These are phyloP conservation scores for Oceanodroma tethys DNA, from an alignment of 2,113 vertebrate genomes.

Conservation along the genomic window DNA sequence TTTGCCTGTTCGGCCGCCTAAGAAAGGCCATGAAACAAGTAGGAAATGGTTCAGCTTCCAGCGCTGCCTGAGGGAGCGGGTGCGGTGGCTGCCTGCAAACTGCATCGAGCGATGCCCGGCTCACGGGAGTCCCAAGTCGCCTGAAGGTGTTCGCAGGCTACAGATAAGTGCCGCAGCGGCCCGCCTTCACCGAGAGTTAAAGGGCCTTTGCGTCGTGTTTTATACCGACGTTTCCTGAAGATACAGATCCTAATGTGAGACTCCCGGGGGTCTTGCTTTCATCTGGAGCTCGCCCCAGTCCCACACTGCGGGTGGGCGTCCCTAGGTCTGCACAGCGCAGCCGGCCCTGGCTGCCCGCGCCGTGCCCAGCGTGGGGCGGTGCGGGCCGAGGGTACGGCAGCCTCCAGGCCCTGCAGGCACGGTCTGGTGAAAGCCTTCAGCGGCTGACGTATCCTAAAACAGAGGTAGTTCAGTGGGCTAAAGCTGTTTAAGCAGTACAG, in stretches of 20 bases:
- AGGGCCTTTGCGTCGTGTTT: too few species aligned
- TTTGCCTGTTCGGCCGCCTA: fast-evolving
- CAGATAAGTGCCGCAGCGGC: not conserved
- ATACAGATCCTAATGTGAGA: too few species aligned
- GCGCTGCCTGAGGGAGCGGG: not conserved
- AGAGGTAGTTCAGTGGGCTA: not conserved
- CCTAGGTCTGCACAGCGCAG: not conserved
- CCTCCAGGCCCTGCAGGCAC: not conserved
- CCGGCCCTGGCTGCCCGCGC: fast-evolving
- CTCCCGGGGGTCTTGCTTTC: too few species aligned
- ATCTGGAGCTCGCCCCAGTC: too few species aligned
- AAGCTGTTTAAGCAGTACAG: not conserved
- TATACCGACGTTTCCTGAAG: too few species aligned
- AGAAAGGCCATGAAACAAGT: not conserved
- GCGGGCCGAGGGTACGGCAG: too few species aligned
- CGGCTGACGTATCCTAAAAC: fast-evolving
- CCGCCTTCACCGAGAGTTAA: fast-evolving
- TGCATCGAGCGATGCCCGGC: fast-evolving
- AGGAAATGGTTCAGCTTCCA: not conserved
- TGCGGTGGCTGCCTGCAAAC: fast-evolving
- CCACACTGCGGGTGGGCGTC: too few species aligned
- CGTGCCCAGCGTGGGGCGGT: fast-evolving
- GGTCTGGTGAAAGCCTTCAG: not conserved
- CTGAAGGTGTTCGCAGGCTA: fast-evolving
- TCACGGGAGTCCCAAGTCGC: fast-evolving